Conservation (phyloP, 2,113 vertebrate species). For the Alectura lathami region DNA sequence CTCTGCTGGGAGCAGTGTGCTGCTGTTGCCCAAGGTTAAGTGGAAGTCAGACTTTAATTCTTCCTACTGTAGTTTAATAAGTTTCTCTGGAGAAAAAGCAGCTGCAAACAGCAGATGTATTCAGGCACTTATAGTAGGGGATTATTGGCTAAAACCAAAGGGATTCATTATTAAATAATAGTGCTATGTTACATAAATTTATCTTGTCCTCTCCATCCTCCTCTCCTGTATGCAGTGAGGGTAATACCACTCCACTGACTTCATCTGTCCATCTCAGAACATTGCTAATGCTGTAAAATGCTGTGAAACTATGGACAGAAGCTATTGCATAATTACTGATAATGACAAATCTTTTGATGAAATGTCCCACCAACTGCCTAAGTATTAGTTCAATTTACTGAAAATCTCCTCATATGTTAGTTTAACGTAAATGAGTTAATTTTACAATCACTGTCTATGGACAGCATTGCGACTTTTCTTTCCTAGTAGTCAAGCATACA, state of each 20-base stretch:
- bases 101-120: neutral
- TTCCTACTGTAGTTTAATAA: neutral
- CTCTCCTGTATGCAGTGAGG: fast-evolving
- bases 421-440: neutral
- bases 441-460: neutral
- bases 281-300: neutral
- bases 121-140: neutral
- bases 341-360: neutral
- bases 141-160: neutral
- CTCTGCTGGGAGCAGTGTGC: neutral
- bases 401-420: neutral
- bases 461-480: neutral
- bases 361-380: neutral
- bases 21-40: neutral
- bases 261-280: neutral
- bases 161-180: neutral
- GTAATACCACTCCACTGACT: neutral
- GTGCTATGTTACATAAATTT: neutral
- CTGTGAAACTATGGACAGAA: neutral
- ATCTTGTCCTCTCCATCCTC: neutral
- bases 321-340: neutral
- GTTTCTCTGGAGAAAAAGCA: neutral
- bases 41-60: conserved; percentile 1
- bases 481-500: neutral
- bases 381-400: neutral